Base-by-base conservation (phyloP, 2,113 vertebrate species). In the Cryptotis parvus region DNA sequence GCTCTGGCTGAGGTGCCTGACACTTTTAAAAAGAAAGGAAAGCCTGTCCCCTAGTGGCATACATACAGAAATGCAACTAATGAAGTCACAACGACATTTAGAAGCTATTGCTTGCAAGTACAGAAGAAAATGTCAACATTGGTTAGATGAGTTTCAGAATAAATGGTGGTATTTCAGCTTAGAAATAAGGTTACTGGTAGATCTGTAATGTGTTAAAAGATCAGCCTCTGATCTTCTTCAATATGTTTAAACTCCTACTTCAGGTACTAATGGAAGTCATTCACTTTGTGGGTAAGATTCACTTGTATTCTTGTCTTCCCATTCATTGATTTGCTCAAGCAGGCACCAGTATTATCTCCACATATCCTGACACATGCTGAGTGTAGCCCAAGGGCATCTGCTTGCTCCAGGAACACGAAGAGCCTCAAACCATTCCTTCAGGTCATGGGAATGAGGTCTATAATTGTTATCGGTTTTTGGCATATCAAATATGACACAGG, bases 11-110 rank as follows among this genome's bases (percentile, higher is more conserved):
- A 41, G 8, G n/a, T 9, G 14, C 31, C 65, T 6, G 22, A 15
- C 20, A 75, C 18, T 37, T 35, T 92, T 45, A 55, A 91, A 94
- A 93, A 77, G 55, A 92, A 91, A 89, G 90, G 94, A 79, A 93
- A 91, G 90, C 15, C 0, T 0, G 65, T 87, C 94, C 79, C 92
- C 95, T 97, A 70, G 87, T 84, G 93, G 83, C 85, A 0, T 0
- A 0, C 0, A 0, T 86, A 10, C 1, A n/a, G 87, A 93, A 92
- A 3, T 93, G 78, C 91, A 88, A 10, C 58, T 39, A 8, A n/a
- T 15, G 31, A 10, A 90, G 16, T 31, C 72, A 1, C 8, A 6
- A 37, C n/a, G n/a, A n/a, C n/a, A n/a, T n/a, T n/a, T n/a, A n/a
- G n/a, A 39, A 37, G 22, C 4, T 2, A 1, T 4, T 37, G 16